Evolutionary conservation across 2,888 invertebrate species (phyloP), one percentile per base, ranked within the genome.

Genomic region (Frankliniella intonsa): DNA sequence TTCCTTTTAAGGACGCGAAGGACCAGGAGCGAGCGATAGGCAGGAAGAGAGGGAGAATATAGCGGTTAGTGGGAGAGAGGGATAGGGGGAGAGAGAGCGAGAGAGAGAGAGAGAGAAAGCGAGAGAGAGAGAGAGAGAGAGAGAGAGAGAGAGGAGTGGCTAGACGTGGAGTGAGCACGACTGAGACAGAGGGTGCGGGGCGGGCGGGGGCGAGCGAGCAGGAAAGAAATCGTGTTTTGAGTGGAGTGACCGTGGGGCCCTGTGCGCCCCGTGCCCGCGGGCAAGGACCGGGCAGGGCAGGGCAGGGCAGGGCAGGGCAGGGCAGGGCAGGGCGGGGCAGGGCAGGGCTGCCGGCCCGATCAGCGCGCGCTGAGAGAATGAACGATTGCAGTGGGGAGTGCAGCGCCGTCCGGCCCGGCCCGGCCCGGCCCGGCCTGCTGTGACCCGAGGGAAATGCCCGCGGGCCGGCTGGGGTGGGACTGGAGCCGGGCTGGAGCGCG

Each of bases 191-290:
- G 17, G 55, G 55, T 8, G 17, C 12, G 55, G 17, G 55, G 55
- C 14, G 7, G 55, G 14, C 65, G 65, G 22, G 22, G 22, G 69
- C 22, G 22, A 76, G 62, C 17, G 17, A 0, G 62, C 19, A 14
- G 62, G 25, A 25, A 76, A 76, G 69, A 76, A 76, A 76, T 76
- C 69, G 69, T 25, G 69, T 76, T 76, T 76, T 76, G 69, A 76
- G 69, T 76, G 69, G 69, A 25, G 38, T 38, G 38, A 38, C 38
- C 38, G 38, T 38, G 38, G 38, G 38, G 38, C 38, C 38, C 38
- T 2, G 2, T 14, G 12, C 55, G 55, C 19, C 55, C 38, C 55
- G 5, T 22, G 69, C 69, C 8, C n/a, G 65, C 65, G 9, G n/a
- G 69, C 69, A 69, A 55, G 14, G 14, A 55, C 14, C 9, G 65